Conservation (phyloP, 2,797 vertebrate species). For the Perodicticus potto region DNA sequence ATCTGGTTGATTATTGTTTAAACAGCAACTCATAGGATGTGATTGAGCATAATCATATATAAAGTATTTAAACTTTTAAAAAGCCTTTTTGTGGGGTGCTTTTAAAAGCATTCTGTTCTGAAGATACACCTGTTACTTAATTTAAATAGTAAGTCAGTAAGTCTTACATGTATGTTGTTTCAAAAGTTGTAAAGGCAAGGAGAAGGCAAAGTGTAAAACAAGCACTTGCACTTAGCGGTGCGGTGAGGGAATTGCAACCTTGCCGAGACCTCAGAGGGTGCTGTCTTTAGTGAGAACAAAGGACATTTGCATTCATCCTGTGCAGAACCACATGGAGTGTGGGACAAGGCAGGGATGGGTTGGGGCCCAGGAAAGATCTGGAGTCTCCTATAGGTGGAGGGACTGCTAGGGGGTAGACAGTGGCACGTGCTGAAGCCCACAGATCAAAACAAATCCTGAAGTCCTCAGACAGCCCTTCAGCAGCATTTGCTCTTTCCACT, state of each 20-base stretch:
- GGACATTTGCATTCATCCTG: neutral
- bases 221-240: neutral
- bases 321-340: accelerated
- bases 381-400: neutral
- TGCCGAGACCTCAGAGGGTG: neutral
- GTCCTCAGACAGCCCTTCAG: neutral
- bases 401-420: neutral
- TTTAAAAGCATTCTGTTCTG: neutral
- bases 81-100: neutral
- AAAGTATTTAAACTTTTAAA: neutral
- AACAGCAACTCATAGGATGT: neutral
- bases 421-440: neutral
- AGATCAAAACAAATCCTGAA: neutral
- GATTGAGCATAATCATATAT: neutral
- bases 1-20: slow-evolving; percentile 18
- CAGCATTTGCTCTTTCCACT: neutral
- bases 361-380: neutral
- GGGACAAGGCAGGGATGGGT: no score
- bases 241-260: neutral
- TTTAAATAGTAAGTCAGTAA: slow-evolving; percentile 29
- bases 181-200: neutral
- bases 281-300: neutral
- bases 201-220: neutral
- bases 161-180: neutral
- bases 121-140: neutral